A percentile compares a stretch with the other conserved stretches of the same genome.
Evolutionary conservation across 2,113 vertebrate genomes (phyloP).

Genomic region (Cnemophilus loriae): DNA sequence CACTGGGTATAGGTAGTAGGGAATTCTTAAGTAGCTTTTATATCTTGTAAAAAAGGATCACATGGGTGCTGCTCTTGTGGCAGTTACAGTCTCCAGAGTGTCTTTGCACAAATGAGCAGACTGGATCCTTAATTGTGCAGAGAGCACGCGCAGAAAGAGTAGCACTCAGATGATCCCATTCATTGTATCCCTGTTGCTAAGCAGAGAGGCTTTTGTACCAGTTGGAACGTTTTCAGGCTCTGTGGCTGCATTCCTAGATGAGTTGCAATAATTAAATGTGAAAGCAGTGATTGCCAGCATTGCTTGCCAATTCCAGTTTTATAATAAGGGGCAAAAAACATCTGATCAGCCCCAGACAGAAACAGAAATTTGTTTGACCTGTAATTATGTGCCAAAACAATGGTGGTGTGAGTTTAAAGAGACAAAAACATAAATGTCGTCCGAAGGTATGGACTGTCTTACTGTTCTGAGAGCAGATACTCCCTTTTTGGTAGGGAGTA

Average conservation of each 20-base stretch:
- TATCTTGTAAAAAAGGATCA: neutral
- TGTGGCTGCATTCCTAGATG: constrained; percentile 44
- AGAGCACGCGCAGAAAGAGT: neutral
- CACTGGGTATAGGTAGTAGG: neutral
- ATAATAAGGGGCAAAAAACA: neutral
- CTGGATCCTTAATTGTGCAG: neutral
- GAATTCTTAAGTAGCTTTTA: neutral
- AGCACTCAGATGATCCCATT: neutral
- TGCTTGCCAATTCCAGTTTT: constrained; percentile 18
- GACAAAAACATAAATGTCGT: neutral
- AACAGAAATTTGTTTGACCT: constrained; percentile 36
- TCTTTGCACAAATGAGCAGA: neutral
- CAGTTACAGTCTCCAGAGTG: neutral
- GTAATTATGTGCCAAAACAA: neutral
- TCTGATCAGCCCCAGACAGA: constrained; percentile 16
- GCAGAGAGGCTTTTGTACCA: constrained; percentile 44
- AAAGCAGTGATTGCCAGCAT: constrained; percentile 10
- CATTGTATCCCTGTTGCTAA: constrained; percentile 49
- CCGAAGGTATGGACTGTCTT: neutral
- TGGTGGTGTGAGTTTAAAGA: neutral
- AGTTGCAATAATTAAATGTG: constrained; percentile 47
- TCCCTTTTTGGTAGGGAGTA: neutral
- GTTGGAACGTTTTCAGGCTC: constrained; percentile 32
- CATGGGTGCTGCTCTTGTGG: neutral
- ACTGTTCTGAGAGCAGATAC: neutral